Evolutionary conservation across 2,113 vertebrate genomes (phyloP).

Genomic region (Cisticola juncidis): DNA sequence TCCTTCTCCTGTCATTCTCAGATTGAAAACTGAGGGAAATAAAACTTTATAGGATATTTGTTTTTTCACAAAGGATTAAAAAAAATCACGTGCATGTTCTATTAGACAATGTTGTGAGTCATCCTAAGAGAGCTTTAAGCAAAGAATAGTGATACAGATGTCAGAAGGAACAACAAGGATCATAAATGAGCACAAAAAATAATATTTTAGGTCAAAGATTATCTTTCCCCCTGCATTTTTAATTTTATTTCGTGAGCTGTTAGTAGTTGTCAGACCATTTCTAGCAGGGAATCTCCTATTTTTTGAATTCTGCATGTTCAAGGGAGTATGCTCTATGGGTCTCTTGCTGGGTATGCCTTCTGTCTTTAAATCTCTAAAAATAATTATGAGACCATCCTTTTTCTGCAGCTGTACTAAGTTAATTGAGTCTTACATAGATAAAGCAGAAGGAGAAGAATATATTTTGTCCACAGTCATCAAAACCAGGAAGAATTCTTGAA

Average conservation of each 20-base stretch:
- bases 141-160: not conserved
- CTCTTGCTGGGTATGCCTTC: not conserved
- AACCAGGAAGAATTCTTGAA: not conserved
- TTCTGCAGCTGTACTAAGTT: not conserved
- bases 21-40: not conserved
- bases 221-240: not conserved
- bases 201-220: not conserved
- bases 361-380: not conserved
- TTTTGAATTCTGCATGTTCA: not conserved
- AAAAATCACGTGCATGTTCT: not conserved
- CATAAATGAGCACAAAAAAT: not conserved
- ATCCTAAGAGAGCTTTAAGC: not conserved
- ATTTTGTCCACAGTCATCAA: not conserved
- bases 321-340: not conserved
- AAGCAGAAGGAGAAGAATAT: not conserved
- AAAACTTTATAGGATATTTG: not conserved
- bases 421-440: not conserved
- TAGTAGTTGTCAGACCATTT: not conserved
- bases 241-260: not conserved
- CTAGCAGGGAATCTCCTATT: not conserved
- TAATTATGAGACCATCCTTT: not conserved
- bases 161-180: not conserved
- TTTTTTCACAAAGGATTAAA: not conserved
- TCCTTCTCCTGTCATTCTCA: not conserved
- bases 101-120: not conserved